These are phyloP conservation scores for Andrena cerasifolii DNA, from an alignment of 1,140 invertebrate species.

Conservation along the genomic window DNA sequence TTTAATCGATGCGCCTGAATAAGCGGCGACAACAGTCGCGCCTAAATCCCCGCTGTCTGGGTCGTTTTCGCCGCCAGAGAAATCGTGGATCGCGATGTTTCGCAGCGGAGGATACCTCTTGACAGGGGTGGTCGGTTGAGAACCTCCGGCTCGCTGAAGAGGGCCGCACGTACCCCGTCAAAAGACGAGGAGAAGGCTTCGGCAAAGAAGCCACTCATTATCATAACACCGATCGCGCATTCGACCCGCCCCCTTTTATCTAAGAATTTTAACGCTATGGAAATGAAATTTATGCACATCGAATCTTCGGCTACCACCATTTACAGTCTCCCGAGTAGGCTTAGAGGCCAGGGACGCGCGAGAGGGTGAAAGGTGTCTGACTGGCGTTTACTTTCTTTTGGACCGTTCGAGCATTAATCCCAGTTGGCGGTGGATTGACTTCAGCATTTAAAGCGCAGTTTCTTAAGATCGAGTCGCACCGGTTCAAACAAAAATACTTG, in stretches of 20 bases:
- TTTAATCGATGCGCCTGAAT: conserved; percentile 54
- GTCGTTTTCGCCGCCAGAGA: conserved; percentile 5
- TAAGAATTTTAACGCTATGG: conserved; percentile 69
- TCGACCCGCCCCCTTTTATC: conserved; percentile 68
- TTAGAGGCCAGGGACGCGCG: not conserved
- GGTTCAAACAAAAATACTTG: too few relatives aligned
- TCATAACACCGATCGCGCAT: conserved; percentile 73
- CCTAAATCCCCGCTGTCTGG: not conserved
- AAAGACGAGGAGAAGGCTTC: conserved; percentile 24
- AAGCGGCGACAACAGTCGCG: conserved; percentile 36
- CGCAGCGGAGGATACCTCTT: not conserved
- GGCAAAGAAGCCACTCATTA: conserved; percentile 69
- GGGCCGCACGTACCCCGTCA: not conserved
- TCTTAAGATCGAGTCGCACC: too few relatives aligned
- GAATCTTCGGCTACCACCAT: conserved; percentile 27
- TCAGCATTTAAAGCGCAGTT: too few relatives aligned
- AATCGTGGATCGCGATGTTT: not conserved
- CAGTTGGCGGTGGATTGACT: too few relatives aligned
- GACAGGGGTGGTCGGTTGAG: not conserved
- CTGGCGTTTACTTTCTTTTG: too few relatives aligned
- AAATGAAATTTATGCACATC: conserved; percentile 66
- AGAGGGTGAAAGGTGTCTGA: too few relatives aligned
- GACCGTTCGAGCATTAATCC: too few relatives aligned
- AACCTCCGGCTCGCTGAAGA: not conserved
- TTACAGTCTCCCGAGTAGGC: conserved; percentile 1